phyloP scores from a whole-genome alignment of 2,888 invertebrate species.

The Drosophila borealis region DNA sequence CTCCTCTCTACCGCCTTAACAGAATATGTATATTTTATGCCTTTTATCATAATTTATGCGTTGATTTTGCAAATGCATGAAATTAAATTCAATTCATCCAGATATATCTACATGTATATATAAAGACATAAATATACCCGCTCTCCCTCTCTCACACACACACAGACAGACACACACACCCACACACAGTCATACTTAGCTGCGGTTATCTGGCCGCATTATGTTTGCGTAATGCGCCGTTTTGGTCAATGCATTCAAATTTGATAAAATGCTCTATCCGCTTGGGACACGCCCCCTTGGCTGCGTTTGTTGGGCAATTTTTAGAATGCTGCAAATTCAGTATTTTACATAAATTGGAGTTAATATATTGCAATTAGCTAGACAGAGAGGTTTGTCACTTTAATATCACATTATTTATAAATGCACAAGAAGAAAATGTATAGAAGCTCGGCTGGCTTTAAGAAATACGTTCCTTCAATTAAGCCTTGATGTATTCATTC shows the following conservation, averaged over 20 bases:
- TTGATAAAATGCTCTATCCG: slow-evolving; percentile 57
- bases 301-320: slow-evolving; percentile 11
- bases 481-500: background rate
- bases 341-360: slow-evolving; percentile 60
- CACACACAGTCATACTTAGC: slow-evolving; percentile 7
- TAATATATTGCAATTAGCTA: slow-evolving; percentile 34
- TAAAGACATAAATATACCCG: slow-evolving; percentile 5
- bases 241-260: slow-evolving; percentile 62
- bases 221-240: slow-evolving; percentile 59
- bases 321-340: slow-evolving; percentile 13
- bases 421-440: background rate
- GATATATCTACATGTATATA: slow-evolving; percentile 18
- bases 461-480: background rate
- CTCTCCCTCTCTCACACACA: background rate
- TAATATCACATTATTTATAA: background rate
- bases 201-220: slow-evolving; percentile 44
- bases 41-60: slow-evolving; percentile 74
- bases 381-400: background rate
- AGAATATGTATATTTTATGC: slow-evolving; percentile 59
- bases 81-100: slow-evolving; percentile 66
- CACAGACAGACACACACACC: background rate
- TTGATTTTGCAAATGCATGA: slow-evolving; percentile 69
- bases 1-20: background rate
- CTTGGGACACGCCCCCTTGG: slow-evolving; percentile 31
- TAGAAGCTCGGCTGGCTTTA: background rate